Conservation (phyloP, 2,888 invertebrate species). For the Biston betularia region DNA sequence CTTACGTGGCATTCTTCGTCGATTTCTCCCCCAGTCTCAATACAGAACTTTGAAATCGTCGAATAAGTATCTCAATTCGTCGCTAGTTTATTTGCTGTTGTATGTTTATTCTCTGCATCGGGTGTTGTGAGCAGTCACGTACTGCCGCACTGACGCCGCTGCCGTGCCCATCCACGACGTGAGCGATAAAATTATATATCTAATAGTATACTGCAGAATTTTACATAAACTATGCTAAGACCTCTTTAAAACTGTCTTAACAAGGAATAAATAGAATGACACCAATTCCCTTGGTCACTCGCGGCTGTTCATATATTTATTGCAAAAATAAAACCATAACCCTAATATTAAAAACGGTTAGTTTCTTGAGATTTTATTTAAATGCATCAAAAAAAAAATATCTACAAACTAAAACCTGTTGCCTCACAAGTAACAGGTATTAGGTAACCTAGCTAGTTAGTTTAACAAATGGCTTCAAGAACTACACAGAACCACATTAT, state of each 20-base stretch:
- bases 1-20: no score
- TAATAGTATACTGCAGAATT: constrained; percentile 46
- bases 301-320: neutral
- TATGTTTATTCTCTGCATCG: constrained; percentile 21
- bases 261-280: neutral
- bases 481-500: constrained; percentile 10
- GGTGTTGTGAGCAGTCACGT: constrained; percentile 33
- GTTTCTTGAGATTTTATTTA: no score
- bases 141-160: constrained; percentile 28
- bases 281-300: neutral
- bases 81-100: constrained; percentile 21
- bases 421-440: neutral
- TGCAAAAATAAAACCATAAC: no score
- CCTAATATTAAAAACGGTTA: no score
- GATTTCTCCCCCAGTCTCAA: neutral
- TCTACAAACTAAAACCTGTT: neutral
- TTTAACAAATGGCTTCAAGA: constrained; percentile 8
- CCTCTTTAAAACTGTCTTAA: neutral
- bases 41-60: constrained; percentile 11
- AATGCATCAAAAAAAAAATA: neutral
- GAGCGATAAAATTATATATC: constrained; percentile 68
- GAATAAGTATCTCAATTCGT: constrained; percentile 17
- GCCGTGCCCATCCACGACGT: constrained; percentile 68
- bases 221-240: neutral
- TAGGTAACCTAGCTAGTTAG: neutral